These are phyloP conservation scores for Phyllopteryx taeniolatus DNA, from an alignment of 2,113 vertebrate species.

Conservation along the genomic window DNA sequence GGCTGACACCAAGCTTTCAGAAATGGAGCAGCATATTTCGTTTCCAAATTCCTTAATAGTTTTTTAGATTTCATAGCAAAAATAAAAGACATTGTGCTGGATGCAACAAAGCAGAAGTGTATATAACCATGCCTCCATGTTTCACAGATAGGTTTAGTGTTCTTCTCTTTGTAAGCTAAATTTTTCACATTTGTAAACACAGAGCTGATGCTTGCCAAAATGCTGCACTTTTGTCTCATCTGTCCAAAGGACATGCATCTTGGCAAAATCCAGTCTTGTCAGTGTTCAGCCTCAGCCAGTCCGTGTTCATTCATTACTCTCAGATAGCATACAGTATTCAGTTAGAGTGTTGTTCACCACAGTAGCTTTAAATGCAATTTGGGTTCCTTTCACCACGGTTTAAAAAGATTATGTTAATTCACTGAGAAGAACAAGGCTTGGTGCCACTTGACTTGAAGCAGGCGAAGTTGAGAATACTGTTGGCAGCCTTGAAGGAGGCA, in stretches of 20 bases:
- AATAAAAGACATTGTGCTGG: too few species aligned
- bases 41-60: background rate
- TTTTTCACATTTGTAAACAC: background rate
- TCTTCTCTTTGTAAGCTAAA: background rate
- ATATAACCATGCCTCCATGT: background rate
- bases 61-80: too few species aligned
- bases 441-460: constrained; percentile 47
- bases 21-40: background rate
- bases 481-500: constrained; percentile 49
- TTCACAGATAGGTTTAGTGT: background rate
- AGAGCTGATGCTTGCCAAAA: background rate
- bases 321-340: background rate
- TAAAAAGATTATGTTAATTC: constrained; percentile 15
- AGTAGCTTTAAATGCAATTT: background rate
- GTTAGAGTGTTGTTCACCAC: background rate
- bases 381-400: background rate
- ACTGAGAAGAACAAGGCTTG: constrained; percentile 38
- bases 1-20: background rate
- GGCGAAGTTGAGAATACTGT: constrained; percentile 40
- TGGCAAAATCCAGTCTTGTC: background rate
- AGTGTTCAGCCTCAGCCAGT: background rate
- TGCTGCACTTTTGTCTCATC: background rate
- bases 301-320: background rate
- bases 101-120: too few species aligned
- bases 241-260: background rate